These are phyloP conservation scores for Epizoanthus scotinus DNA, from an alignment of 92 coral and sea anemone genomes.

Conservation along the genomic window DNA sequence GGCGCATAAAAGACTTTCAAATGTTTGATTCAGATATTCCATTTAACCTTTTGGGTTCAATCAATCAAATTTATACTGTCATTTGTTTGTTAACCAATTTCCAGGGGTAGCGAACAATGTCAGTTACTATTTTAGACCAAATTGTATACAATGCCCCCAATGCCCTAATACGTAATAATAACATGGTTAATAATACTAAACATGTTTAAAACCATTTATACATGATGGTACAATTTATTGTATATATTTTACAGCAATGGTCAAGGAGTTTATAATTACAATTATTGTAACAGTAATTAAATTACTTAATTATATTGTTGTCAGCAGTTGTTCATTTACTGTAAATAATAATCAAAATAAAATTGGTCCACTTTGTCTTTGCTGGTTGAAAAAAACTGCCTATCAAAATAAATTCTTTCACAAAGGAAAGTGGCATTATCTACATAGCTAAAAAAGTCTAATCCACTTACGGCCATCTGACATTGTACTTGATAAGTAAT, in stretches of 20 bases:
- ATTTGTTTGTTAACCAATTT: conserved; percentile 49
- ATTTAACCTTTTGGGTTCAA: conserved; percentile 40
- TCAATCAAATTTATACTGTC: conserved; percentile 57
- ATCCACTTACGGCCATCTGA: conserved; percentile 55
- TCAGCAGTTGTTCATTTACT: not conserved
- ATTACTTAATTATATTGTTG: not conserved
- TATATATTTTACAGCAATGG: too few species aligned
- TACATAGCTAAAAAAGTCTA: conserved; percentile 51
- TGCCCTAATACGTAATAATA: too few species aligned
- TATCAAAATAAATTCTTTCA: conserved; percentile 50
- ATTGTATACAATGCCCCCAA: too few species aligned
- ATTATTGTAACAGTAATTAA: too few species aligned
- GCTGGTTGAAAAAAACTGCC: conserved; percentile 44
- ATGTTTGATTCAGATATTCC: conserved; percentile 44
- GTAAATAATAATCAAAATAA: conserved; percentile 50
- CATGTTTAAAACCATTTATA: too few species aligned
- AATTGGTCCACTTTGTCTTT: conserved; percentile 58
- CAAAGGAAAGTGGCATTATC: conserved; percentile 35
- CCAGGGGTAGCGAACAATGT: conserved; percentile 37
- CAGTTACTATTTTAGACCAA: too few species aligned
- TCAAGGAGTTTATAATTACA: too few species aligned
- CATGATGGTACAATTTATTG: too few species aligned
- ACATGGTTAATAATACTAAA: too few species aligned
- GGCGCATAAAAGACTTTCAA: conserved; percentile 49
- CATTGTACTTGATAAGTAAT: conserved; percentile 68